Conservation (phyloP, 1,140 invertebrate species). For the Diorhabda elongata region DNA sequence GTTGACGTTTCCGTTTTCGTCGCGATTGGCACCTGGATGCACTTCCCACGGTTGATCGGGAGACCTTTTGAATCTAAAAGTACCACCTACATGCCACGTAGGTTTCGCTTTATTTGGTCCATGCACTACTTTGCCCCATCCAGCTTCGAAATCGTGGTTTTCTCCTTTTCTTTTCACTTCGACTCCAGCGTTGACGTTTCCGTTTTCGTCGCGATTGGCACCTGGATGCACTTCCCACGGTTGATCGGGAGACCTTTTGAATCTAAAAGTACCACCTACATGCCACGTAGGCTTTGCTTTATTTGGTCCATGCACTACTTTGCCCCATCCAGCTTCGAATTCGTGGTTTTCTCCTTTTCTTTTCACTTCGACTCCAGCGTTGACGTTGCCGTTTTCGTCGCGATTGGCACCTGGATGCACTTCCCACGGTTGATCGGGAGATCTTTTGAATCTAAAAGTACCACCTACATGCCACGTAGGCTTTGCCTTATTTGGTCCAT, state of each 20-base stretch:
- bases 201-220: conserved; percentile 21
- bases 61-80: conserved; percentile 10
- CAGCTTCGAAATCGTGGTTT: conserved; percentile 26
- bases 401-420: conserved; percentile 21
- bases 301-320: conserved; percentile 21
- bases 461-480: conserved; percentile 10
- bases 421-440: conserved; percentile 15
- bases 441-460: conserved; percentile 1
- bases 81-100: conserved; percentile 30
- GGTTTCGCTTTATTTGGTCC: conserved; percentile 24
- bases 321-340: conserved; percentile 24
- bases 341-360: conserved; percentile 27
- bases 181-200: conserved; percentile 22
- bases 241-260: conserved; percentile 14
- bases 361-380: conserved; percentile 14
- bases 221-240: conserved; percentile 25
- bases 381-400: conserved; percentile 25
- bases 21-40: conserved; percentile 21
- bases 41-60: conserved; percentile 20
- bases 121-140: conserved; percentile 22
- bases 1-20: conserved; percentile 24
- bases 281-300: conserved; percentile 30
- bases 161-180: conserved; percentile 23
- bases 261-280: conserved; percentile 26
- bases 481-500: conserved; percentile 3